phyloP scores from a whole-genome alignment of 2,113 vertebrate genomes.

The Cyphomyrus discorhynchus region DNA sequence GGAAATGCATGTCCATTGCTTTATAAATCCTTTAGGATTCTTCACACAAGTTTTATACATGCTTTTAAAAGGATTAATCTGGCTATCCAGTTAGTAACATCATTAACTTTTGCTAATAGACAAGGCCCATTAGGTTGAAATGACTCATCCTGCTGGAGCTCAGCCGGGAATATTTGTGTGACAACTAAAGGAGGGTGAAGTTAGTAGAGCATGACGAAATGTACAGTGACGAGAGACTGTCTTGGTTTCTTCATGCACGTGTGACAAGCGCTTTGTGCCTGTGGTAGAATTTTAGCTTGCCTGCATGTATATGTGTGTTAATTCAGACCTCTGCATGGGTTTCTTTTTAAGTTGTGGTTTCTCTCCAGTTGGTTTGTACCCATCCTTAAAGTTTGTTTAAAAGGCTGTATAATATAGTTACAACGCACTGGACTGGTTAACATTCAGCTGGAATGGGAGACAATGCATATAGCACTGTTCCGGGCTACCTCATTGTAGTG shows the following conservation, averaged over 20 bases:
- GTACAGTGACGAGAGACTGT: not conserved
- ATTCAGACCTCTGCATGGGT: not conserved
- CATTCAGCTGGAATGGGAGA: conserved; percentile 37
- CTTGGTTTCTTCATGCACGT: not conserved
- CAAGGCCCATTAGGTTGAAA: not conserved
- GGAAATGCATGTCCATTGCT: not conserved
- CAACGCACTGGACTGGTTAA: conserved; percentile 1
- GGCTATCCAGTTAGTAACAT: not conserved
- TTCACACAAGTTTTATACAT: not conserved
- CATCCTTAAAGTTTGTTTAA: not conserved
- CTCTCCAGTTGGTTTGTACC: not conserved
- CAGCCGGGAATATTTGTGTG: not conserved
- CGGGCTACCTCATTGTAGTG: conserved; percentile 29
- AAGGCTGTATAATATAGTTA: not conserved
- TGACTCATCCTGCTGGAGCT: not conserved
- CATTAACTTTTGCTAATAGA: not conserved
- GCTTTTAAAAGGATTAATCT: not conserved
- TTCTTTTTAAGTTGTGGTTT: not conserved
- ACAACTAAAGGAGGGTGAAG: not conserved
- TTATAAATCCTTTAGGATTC: not conserved
- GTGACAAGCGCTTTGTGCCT: not conserved
- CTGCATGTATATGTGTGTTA: not conserved
- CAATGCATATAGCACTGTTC: conserved; percentile 32
- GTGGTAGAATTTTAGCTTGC: not conserved
- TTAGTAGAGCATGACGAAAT: not conserved